Base-by-base conservation (phyloP, 2,113 vertebrate species). In the Podarcis raffonei region DNA sequence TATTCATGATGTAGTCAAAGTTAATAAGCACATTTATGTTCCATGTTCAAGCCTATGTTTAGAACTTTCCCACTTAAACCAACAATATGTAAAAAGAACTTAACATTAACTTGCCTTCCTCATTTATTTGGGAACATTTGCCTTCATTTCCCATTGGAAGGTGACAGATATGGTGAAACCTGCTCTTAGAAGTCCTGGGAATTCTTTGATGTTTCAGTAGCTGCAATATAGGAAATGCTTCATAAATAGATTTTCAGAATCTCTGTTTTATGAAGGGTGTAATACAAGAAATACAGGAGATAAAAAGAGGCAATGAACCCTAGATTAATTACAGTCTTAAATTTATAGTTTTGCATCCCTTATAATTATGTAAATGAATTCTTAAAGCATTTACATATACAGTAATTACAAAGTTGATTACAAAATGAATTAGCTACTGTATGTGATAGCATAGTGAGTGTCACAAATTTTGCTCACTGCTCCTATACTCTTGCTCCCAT, bases 151-250 rank as follows among this genome's bases (percentile, higher is more conserved):
- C 1, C 13, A 39, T 57, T 59, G 5, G 11, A 30, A 32, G n/a
- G 72, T 3, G 1, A 5, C 23, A 78, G 42, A 57, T 30, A 68
- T 57, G 39, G 32, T 13, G 16, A 65, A 68, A 75, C 25, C 13
- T 23, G 15, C 2, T n/a, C 5, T 37, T 23, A 48, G 0, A 3
- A 39, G 0, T 22, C n/a, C 1, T 0, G 1, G 35, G 75, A 32
- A 78, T 25, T 30, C 20, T 62, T 72, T 76, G 0, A 0, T 1
- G 22, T 2, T 78, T 16, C 1, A 2, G 2, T 65, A 59, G 53
- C 0, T 62, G n/a, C 2, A 0, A 5, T 9, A 39, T 3, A 80
- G 5, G 2, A 9, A 37, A 42, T 87, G 35, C 57, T 83, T 75
- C 86, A 90, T 71, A 76, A 57, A 2, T 0, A 39, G 25, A 1